Base-by-base conservation (phyloP, 2,888 invertebrate genomes). In the Ormyrus thymus region DNA sequence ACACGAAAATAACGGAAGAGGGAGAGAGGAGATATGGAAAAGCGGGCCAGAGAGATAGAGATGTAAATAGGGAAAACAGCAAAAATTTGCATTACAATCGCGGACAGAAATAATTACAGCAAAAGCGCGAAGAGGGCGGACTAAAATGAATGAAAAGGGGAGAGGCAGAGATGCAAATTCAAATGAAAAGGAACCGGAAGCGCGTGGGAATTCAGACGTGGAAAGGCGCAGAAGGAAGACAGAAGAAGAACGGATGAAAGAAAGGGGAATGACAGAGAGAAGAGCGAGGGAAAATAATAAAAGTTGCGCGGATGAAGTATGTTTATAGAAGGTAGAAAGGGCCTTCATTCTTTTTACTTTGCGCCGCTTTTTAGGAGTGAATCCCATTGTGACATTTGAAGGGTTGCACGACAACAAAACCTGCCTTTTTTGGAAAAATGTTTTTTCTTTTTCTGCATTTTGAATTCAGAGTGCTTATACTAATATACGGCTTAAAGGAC, bases 31-130 rank as follows among this genome's bases (percentile, higher is more conserved):
- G 45, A 75, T 51, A 71, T 51, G 65, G 55, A 74, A 51, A 62
- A 72, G 70, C n/a, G 55, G 48, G 59, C 7, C 15, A 46, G n/a
- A 50, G 70, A 62, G 78, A 78, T 65, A 78, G 80, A 76, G 76
- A 76, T 77, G 76, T 79, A 77, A 79, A 77, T 74, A 79, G 80
- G 84, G 85, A 86, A 87, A 88, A 87, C 88, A 88, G 86, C 82
- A 86, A 88, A 88, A 89, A 89, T 89, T 89, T 89, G 88, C 89
- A 89, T 89, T 82, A 89, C 89, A 89, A 89, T 89, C 88, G 89
- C 82, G 87, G 88, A 87, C 88, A 87, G 87, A 89, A 89, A 89
- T 89, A 89, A 89, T 89, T 88, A 89, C 87, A 87, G 86, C 86
- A 87, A 86, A 79, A 81, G 85, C 86, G 85, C 81, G 83, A 82